A percentile compares a stretch with the other conserved stretches of the same genome.
phyloP scores from a whole-genome alignment of 1,140 invertebrate genomes.

The Pseudoatta argentina region DNA sequence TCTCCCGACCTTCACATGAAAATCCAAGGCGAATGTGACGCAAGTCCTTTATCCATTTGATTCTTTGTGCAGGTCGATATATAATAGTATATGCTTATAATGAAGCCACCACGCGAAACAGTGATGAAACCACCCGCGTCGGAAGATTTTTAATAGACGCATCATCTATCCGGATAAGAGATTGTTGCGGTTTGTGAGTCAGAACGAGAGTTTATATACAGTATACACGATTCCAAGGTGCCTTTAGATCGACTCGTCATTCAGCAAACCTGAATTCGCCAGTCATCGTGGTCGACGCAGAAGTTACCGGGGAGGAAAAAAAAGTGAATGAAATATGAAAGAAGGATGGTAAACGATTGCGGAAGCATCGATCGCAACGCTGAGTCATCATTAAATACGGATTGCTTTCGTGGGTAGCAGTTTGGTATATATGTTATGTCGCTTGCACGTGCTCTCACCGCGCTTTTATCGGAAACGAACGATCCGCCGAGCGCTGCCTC shows the following conservation, averaged over 20 bases:
- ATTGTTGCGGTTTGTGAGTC: conserved; percentile 53
- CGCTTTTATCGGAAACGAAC: conserved; percentile 41
- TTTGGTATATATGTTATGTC: not conserved
- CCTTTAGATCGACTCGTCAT: conserved; percentile 20
- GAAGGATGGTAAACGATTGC: conserved; percentile 49
- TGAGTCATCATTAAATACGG: conserved; percentile 34
- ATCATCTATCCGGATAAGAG: conserved; percentile 47
- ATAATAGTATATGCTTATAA: not conserved
- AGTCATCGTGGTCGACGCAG: conserved; percentile 35
- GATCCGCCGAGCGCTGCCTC: not conserved
- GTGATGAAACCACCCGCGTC: conserved; percentile 13
- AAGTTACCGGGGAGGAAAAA: conserved; percentile 9
- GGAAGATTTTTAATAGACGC: conserved; percentile 34
- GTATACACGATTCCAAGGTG: conserved; percentile 26
- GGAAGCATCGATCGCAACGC: conserved; percentile 30
- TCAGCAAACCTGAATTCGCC: conserved; percentile 38
- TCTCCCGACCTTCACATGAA: not conserved
- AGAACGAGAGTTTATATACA: conserved; percentile 2
- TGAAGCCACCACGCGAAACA: conserved; percentile 12
- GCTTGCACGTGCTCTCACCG: not conserved
- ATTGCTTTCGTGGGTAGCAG: not conserved
- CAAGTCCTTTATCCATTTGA: not conserved
- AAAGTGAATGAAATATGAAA: conserved; percentile 51
- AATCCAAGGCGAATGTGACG: not conserved
- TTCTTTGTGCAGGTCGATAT: not conserved